Conservation (phyloP, 1,140 invertebrate species). For the Brachionus asplanchnoidis region DNA sequence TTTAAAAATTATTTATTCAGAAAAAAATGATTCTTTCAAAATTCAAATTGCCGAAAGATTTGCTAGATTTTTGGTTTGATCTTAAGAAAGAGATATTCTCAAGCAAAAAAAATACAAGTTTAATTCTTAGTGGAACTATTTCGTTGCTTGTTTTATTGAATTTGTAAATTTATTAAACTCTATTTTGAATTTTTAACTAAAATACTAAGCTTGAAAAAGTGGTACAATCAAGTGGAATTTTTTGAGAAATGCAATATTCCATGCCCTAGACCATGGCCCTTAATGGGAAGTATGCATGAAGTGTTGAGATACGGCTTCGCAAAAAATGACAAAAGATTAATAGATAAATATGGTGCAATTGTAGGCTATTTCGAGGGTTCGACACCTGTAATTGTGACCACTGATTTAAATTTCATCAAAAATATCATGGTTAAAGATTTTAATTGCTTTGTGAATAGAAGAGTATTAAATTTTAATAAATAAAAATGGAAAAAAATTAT, state of each 20-base stretch:
- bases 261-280: neutral
- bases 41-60: too few species aligned
- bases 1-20: too few species aligned
- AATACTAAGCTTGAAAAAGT: constrained; percentile 46
- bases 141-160: too few species aligned
- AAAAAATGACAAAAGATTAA: neutral
- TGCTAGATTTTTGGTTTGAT: too few species aligned
- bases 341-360: constrained; percentile 30
- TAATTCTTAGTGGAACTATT: too few species aligned
- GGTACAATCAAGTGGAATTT: too few species aligned
- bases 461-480: constrained; percentile 10
- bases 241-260: constrained; percentile 12
- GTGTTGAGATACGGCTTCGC: constrained; percentile 15
- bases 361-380: constrained; percentile 40
- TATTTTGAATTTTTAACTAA: neutral
- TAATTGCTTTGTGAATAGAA: constrained; percentile 43
- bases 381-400: constrained; percentile 41
- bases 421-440: constrained; percentile 46
- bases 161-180: too few species aligned
- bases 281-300: neutral
- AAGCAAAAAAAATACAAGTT: too few species aligned
- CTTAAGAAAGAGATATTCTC: too few species aligned
- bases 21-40: too few species aligned
- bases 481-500: too few species aligned
- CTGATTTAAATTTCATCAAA: constrained; percentile 44